A percentile compares a stretch with the other conserved stretches of the same genome.
Conservation (phyloP, 1,140 invertebrate species). For the Neodiprion pinetum region DNA sequence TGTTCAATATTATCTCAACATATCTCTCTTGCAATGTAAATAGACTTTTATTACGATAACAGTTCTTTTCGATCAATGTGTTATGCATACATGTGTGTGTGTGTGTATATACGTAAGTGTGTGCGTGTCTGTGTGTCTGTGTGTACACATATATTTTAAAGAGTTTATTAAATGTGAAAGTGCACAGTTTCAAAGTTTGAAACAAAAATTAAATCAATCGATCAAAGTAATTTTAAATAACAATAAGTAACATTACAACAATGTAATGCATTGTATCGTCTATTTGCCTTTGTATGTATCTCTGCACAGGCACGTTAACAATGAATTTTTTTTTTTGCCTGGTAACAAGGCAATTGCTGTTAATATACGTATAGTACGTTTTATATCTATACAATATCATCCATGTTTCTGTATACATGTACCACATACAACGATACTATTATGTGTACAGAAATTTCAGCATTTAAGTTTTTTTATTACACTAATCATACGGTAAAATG, state of each 20-base stretch:
- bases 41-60: neutral
- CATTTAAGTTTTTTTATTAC: neutral
- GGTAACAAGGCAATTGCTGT: neutral
- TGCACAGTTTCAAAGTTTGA: neutral
- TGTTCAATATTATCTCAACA: neutral
- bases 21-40: neutral
- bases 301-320: neutral
- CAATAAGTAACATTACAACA: neutral
- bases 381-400: neutral
- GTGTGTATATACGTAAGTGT: neutral
- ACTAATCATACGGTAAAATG: neutral
- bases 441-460: neutral
- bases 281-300: neutral
- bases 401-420: neutral
- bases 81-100: neutral
- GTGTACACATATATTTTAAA: neutral
- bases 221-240: neutral
- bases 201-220: neutral
- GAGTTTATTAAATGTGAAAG: neutral
- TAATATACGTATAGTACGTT: neutral
- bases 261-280: neutral
- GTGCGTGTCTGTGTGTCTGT: neutral
- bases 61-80: neutral
- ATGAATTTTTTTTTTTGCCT: neutral
- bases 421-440: neutral